Evolutionary conservation across 2,888 invertebrate species (phyloP).

Genomic region (Tetramorium bicarinatum): DNA sequence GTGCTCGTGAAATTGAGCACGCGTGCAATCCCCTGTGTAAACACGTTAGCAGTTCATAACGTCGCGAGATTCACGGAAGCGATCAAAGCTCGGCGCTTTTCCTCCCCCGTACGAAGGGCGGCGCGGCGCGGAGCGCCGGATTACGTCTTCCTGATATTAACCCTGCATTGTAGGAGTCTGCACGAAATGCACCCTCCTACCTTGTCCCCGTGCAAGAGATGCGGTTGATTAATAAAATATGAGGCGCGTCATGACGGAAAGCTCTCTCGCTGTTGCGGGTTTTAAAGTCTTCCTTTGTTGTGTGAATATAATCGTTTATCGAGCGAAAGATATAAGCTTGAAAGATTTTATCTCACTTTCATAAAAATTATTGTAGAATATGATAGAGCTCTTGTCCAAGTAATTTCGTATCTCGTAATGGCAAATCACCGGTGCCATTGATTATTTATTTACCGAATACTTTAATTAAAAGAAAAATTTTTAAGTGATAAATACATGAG

Average conservation of each 20-base stretch:
- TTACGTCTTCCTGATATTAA: constrained; percentile 56
- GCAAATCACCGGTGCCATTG: not conserved
- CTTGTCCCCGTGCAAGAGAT: constrained; percentile 1
- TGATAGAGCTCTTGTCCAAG: not conserved
- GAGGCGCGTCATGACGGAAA: constrained; percentile 7
- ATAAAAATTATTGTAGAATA: not conserved
- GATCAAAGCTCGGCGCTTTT: constrained; percentile 64
- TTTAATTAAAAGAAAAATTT: not conserved
- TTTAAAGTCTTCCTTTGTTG: constrained; percentile 32
- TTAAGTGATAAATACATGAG: not conserved
- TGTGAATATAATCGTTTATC: constrained; percentile 36
- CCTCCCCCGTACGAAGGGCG: not conserved
- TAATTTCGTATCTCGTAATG: not conserved
- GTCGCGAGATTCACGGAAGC: constrained; percentile 64
- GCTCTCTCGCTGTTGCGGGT: not conserved
- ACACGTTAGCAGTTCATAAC: constrained; percentile 72
- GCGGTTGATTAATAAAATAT: constrained; percentile 53
- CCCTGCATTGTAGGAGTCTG: constrained; percentile 45
- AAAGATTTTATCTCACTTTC: not conserved
- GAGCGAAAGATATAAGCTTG: not conserved
- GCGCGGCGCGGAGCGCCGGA: constrained; percentile 5
- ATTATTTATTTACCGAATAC: not conserved
- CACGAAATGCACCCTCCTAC: constrained; percentile 30
- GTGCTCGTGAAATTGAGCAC: constrained; percentile 68
- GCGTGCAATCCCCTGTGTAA: constrained; percentile 72